phyloP scores from a whole-genome alignment of 1,140 invertebrate genomes.

The Phymorhynchus buccinoides region DNA sequence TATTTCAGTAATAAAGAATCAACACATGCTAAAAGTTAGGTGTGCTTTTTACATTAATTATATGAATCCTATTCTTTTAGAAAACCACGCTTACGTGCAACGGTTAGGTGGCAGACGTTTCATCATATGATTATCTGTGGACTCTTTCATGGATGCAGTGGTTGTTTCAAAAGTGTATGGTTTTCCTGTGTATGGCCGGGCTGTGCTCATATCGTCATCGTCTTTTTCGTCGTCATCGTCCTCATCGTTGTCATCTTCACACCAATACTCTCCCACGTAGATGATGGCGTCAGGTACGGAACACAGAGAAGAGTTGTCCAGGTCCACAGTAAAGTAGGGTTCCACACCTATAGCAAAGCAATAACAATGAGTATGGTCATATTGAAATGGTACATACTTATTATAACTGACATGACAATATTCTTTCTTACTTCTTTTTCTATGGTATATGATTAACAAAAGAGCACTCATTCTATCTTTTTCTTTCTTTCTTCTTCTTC shows the following conservation, averaged over 20 bases:
- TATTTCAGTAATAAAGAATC: not conserved
- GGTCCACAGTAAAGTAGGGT: not conserved
- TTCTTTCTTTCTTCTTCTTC: too few relatives aligned
- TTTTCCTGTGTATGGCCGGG: not conserved
- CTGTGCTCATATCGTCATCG: not conserved
- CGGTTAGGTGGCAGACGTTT: not conserved
- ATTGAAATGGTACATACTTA: too few relatives aligned
- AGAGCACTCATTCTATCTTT: too few relatives aligned
- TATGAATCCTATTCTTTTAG: too few relatives aligned
- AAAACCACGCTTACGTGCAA: not conserved
- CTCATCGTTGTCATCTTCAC: not conserved
- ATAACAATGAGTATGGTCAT: too few relatives aligned
- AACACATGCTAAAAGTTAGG: too few relatives aligned
- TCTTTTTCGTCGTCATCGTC: not conserved
- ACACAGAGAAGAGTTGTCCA: not conserved
- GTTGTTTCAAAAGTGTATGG: not conserved
- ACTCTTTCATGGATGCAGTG: not conserved
- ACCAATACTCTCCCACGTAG: not conserved
- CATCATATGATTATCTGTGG: not conserved
- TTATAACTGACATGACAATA: too few relatives aligned
- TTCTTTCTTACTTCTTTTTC: too few relatives aligned
- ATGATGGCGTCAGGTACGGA: not conserved
- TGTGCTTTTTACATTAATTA: too few relatives aligned
- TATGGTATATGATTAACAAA: too few relatives aligned
- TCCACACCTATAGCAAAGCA: not conserved